A percentile compares a stretch with the other conserved stretches of the same genome.
These are phyloP conservation scores for Hemichromis elongatus DNA, from an alignment of 2,113 vertebrate genomes.

Conservation along the genomic window DNA sequence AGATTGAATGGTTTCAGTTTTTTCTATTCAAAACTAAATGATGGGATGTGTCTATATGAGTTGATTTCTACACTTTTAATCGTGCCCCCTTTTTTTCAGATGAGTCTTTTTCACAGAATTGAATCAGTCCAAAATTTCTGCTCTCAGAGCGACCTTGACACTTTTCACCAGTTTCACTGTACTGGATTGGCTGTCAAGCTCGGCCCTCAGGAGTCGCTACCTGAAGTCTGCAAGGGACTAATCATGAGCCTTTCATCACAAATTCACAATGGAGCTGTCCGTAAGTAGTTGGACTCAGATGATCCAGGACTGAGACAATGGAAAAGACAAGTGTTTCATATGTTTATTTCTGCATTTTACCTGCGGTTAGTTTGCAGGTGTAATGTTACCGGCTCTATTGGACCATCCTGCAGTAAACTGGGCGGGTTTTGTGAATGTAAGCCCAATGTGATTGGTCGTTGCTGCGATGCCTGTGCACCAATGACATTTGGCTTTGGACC, in stretches of 20 bases:
- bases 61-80: neutral
- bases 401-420: slow-evolving; percentile 72
- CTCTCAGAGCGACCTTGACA: slow-evolving; percentile 68
- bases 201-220: slow-evolving; percentile 57
- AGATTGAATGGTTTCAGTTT: neutral
- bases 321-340: neutral
- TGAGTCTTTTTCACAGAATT: slow-evolving; percentile 81
- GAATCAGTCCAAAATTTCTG: slow-evolving; percentile 75
- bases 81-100: slow-evolving; percentile 52
- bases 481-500: slow-evolving; percentile 77
- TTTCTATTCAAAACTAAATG: neutral
- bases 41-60: neutral
- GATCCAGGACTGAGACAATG: neutral
- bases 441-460: slow-evolving; percentile 74
- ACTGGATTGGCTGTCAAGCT: slow-evolving; percentile 67
- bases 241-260: slow-evolving; percentile 78
- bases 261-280: slow-evolving; percentile 75
- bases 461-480: slow-evolving; percentile 78
- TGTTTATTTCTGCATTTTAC: neutral
- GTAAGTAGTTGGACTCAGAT: slow-evolving; percentile 64
- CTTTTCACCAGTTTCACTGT: slow-evolving; percentile 75
- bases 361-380: slow-evolving; percentile 78
- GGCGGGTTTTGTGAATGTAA: slow-evolving; percentile 83
- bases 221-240: slow-evolving; percentile 68
- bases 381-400: slow-evolving; percentile 69